Evolutionary conservation across 2,888 invertebrate genomes (phyloP).

Genomic region (Barypeithes pellucidus): DNA sequence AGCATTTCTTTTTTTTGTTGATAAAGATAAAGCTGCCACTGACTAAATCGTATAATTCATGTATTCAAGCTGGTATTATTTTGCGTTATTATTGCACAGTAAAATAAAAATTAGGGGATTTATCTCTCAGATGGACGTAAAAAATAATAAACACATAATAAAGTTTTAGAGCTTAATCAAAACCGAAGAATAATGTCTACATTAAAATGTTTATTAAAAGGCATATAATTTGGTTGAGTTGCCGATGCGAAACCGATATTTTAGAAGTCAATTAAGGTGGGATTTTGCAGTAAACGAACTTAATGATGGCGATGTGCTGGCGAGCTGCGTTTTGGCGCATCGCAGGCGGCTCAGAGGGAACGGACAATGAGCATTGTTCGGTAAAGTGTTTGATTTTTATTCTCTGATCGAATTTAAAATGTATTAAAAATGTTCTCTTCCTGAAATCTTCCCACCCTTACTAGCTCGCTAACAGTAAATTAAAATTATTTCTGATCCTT

Average conservation of each 20-base stretch:
- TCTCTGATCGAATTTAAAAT: too few species aligned
- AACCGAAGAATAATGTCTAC: conserved; percentile 34
- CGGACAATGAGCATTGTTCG: conserved; percentile 27
- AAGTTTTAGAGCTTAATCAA: conserved; percentile 29
- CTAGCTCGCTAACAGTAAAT: too few species aligned
- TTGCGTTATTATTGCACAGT: neutral
- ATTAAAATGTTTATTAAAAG: conserved; percentile 52
- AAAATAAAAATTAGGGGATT: conserved; percentile 11
- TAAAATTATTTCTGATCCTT: too few species aligned
- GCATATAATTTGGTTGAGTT: conserved; percentile 45
- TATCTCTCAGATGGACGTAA: neutral
- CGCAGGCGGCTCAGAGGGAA: conserved; percentile 32
- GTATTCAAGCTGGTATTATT: neutral
- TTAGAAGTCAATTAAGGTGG: conserved; percentile 51
- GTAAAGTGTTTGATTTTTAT: too few species aligned
- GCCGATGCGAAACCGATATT: conserved; percentile 51
- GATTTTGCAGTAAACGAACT: conserved; percentile 52
- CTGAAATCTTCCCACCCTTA: too few species aligned
- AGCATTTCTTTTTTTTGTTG: too few species aligned
- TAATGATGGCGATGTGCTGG: conserved; percentile 49
- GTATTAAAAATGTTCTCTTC: too few species aligned
- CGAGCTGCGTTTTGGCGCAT: conserved; percentile 45
- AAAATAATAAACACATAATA: conserved; percentile 27
- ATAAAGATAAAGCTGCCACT: too few species aligned
- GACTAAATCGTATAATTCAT: neutral